A percentile compares a stretch with the other conserved stretches of the same genome.
These are phyloP conservation scores for Ephestia elutella DNA, from an alignment of 1,140 invertebrate species.

Conservation along the genomic window DNA sequence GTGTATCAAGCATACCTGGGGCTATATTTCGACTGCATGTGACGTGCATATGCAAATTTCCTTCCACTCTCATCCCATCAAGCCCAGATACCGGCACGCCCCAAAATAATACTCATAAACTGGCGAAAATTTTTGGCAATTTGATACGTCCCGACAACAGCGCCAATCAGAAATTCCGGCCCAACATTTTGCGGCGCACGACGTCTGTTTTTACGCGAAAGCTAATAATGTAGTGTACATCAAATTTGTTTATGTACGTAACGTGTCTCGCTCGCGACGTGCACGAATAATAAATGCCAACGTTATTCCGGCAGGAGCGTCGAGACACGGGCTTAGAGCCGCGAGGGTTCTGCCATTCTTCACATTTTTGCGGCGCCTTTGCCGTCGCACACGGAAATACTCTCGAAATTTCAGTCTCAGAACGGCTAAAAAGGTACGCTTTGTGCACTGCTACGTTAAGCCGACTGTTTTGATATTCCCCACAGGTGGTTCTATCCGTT, in stretches of 20 bases:
- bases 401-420: constrained; percentile 33
- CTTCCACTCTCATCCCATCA: neutral
- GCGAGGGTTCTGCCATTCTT: constrained; percentile 26
- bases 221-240: constrained; percentile 24
- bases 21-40: neutral
- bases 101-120: neutral
- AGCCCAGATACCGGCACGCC: neutral
- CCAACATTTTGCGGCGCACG: neutral
- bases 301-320: constrained; percentile 22
- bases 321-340: constrained; percentile 6
- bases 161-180: constrained; percentile 12
- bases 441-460: constrained; percentile 25
- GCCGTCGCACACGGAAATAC: constrained; percentile 30
- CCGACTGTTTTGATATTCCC: constrained; percentile 25
- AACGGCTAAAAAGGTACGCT: constrained; percentile 34
- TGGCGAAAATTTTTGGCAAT: neutral
- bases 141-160: constrained; percentile 6
- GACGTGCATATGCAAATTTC: neutral
- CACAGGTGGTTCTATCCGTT: constrained; percentile 28
- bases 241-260: constrained; percentile 22
- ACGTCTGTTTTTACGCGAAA: constrained; percentile 17
- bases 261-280: constrained; percentile 16
- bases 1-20: neutral
- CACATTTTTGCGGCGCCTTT: constrained; percentile 43
- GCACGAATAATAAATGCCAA: constrained; percentile 28